A percentile compares a stretch with the other conserved stretches of the same genome.
These are phyloP conservation scores for Onychomys leucogaster DNA, from an alignment of 2,797 vertebrate genomes.

Conservation along the genomic window DNA sequence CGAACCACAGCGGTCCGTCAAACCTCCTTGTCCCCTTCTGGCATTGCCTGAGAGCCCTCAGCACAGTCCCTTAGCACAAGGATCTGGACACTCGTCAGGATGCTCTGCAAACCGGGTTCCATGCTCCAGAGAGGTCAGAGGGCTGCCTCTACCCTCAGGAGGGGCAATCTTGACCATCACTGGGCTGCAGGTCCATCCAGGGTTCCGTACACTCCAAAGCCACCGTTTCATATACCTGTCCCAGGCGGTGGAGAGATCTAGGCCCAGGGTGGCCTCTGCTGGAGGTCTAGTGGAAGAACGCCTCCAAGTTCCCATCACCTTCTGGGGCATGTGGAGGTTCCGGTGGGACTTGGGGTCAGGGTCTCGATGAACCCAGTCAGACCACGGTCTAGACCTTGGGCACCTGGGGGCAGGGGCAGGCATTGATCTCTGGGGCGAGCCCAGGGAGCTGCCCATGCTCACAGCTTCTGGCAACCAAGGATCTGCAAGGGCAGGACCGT, in stretches of 20 bases:
- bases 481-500: neutral
- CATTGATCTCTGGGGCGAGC: neutral
- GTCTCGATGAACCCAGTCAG: fast-evolving
- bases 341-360: fast-evolving
- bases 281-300: fast-evolving
- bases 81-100: fast-evolving
- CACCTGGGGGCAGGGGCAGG: fast-evolving
- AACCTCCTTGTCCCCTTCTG: neutral
- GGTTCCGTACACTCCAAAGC: neutral
- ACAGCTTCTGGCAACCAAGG: neutral
- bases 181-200: neutral
- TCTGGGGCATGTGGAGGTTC: fast-evolving
- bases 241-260: neutral
- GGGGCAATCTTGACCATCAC: neutral
- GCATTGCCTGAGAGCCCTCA: neutral
- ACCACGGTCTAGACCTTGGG: fast-evolving
- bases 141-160: fast-evolving
- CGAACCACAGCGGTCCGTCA: neutral
- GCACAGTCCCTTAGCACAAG: neutral
- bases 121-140: fast-evolving
- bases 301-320: neutral
- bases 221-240: neutral
- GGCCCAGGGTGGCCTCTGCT: fast-evolving
- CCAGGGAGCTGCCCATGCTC: neutral
- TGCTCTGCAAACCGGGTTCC: fast-evolving